Base-by-base conservation (phyloP, 2,888 invertebrate species). In the Conistra vaccinii region DNA sequence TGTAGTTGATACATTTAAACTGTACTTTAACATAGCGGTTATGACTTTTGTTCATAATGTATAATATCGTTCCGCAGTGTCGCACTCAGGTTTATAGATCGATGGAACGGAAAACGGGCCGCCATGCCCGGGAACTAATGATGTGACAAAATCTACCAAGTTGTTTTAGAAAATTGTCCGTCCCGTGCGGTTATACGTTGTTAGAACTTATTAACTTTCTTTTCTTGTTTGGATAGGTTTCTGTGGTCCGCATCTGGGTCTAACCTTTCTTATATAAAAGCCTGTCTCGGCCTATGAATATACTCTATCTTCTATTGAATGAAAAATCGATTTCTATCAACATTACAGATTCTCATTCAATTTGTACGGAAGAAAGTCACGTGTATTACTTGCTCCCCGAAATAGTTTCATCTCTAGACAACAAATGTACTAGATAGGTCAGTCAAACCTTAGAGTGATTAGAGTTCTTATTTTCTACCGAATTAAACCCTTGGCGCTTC, bases 211-310 rank as follows among this genome's bases (percentile, higher is more conserved):
- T 83, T 82, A 83, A 78, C 69, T 83, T 82, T 83, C 72, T 78
- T 78, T 86, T 83, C 86, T 68, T 84, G 70, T 87, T 73, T 70
- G 57, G 67, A 80, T 80, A 87, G 75, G 48, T 80, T 84, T 87
- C 61, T 63, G 71, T 14, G 66, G 81, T 35, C 58, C 71, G 26
- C 69, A 68, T 75, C 53, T 73, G 85, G 69, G 72, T 72, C 57
- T 68, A 67, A 75, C 83, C 86, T 77, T 83, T 81, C 48, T 85
- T 63, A 70, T 68, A 85, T 69, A 69, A 87, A 63, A 73, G 10
- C 45, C 58, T 71, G 39, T 83, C 62, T 70, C 51, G 68, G 63
- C 35, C 71, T 62, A 69, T 67, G 58, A 69, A 69, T 67, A 73
- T 61, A 60, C 53, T 65, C 26, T 45, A 67, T 72, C 62, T 60